A percentile compares a stretch with the other conserved stretches of the same genome.
These are phyloP conservation scores for Lasioglossum oenotherae DNA, from an alignment of 2,888 invertebrate species.

Conservation along the genomic window DNA sequence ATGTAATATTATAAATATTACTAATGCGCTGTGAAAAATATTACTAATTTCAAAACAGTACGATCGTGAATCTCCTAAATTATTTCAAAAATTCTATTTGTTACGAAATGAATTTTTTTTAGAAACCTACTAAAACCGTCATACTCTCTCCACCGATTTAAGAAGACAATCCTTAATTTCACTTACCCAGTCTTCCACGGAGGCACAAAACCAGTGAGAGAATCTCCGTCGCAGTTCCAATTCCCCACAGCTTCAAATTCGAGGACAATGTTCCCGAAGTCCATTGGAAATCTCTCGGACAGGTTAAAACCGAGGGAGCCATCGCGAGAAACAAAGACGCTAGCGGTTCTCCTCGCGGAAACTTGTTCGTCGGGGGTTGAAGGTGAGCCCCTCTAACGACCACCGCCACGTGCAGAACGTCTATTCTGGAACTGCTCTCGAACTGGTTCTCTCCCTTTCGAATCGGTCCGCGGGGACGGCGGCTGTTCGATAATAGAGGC, in stretches of 20 bases:
- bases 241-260: background rate
- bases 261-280: conserved; percentile 5
- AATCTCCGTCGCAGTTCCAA: background rate
- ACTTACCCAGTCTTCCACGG: background rate
- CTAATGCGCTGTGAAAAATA: no score
- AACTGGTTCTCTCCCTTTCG: background rate
- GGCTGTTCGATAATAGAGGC: conserved; percentile 62
- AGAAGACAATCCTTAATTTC: background rate
- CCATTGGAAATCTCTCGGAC: conserved; percentile 8
- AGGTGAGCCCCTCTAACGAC: background rate
- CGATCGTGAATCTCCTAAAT: no score
- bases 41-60: no score
- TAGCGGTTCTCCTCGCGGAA: background rate
- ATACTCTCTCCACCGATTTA: background rate
- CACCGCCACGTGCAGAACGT: background rate
- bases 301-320: conserved; percentile 33
- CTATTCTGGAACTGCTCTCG: background rate
- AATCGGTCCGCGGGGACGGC: conserved; percentile 43
- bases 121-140: no score
- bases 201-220: background rate
- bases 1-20: no score
- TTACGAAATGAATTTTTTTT: no score
- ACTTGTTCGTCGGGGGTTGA: background rate
- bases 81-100: no score
- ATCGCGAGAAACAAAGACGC: conserved; percentile 36